phyloP scores from a whole-genome alignment of 2,113 vertebrate species.

The Brachypodius melanocephalos region DNA sequence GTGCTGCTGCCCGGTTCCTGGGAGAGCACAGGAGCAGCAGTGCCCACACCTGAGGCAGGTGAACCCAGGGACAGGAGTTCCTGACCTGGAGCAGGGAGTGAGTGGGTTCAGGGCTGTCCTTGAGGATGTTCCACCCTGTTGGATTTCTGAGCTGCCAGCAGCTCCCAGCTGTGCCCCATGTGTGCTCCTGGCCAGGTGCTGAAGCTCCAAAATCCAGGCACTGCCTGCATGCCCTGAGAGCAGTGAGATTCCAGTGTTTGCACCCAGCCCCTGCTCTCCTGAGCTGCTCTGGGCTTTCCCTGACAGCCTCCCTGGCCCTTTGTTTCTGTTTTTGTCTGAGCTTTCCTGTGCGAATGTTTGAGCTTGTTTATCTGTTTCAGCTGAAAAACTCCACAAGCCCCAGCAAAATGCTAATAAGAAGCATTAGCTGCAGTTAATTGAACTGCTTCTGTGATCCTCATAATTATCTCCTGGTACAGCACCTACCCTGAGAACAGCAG shows the following conservation, averaged over 20 bases:
- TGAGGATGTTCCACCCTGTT: neutral
- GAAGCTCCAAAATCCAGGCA: fast-evolving
- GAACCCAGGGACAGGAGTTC: neutral
- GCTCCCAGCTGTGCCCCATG: neutral
- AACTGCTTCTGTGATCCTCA: conserved; percentile 17
- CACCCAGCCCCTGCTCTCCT: neutral
- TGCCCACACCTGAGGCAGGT: neutral
- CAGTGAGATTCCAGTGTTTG: fast-evolving
- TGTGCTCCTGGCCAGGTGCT: neutral
- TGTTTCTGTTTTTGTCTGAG: neutral
- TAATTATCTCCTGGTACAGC: conserved; percentile 23
- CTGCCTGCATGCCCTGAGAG: fast-evolving
- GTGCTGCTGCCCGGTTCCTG: neutral
- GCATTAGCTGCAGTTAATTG: conserved; percentile 57
- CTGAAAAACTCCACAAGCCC: conserved; percentile 24
- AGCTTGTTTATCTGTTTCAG: conserved; percentile 36
- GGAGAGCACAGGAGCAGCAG: neutral
- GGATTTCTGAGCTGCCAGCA: neutral
- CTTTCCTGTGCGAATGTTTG: neutral
- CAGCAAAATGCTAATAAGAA: conserved; percentile 51
- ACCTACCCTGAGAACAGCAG: neutral
- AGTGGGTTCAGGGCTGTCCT: too few species aligned
- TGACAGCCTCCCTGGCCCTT: neutral
- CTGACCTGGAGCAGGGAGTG: neutral
- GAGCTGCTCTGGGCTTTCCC: neutral